Percentiles rank a stretch among this genome's conserved stretches.
Conservation (phyloP, 2,888 invertebrate species). For the Pimpla rufipes region DNA sequence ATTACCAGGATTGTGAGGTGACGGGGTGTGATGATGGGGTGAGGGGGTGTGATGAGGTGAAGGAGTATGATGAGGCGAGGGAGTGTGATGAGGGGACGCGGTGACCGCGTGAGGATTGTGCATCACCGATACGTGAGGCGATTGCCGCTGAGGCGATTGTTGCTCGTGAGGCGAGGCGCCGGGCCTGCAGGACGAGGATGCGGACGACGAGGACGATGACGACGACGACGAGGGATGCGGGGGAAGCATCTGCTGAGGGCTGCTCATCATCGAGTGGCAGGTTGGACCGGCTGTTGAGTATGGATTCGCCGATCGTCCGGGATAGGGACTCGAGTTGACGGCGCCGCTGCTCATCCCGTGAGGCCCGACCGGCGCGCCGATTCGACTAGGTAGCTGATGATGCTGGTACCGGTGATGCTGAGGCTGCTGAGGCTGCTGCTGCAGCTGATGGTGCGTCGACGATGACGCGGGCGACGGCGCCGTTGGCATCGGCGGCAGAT, state of each 20-base stretch:
- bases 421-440: slow-evolving; percentile 76
- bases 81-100: slow-evolving; percentile 78
- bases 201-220: slow-evolving; percentile 50
- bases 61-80: slow-evolving; percentile 73
- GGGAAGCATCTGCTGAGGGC: slow-evolving; percentile 77
- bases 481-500: slow-evolving; percentile 73
- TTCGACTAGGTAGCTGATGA: slow-evolving; percentile 78
- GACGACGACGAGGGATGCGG: slow-evolving; percentile 67
- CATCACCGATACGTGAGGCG: slow-evolving; percentile 77
- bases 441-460: slow-evolving; percentile 68
- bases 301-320: slow-evolving; percentile 61
- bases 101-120: slow-evolving; percentile 76
- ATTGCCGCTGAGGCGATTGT: slow-evolving; percentile 78
- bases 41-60: slow-evolving; percentile 44
- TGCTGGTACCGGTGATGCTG: slow-evolving; percentile 71
- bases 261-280: slow-evolving; percentile 65
- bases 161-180: slow-evolving; percentile 72
- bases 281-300: slow-evolving; percentile 67
- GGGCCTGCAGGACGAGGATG: slow-evolving; percentile 70
- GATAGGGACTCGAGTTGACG: slow-evolving; percentile 68
- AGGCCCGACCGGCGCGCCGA: slow-evolving; percentile 70
- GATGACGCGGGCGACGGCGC: slow-evolving; percentile 63
- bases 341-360: slow-evolving; percentile 36
- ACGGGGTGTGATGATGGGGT: slow-evolving; percentile 74
- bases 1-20: slow-evolving; percentile 84